Evolutionary conservation across 2,888 invertebrate species (phyloP), one percentile per base, ranked within the genome.

Genomic region (Ypsolopha scabrella): DNA sequence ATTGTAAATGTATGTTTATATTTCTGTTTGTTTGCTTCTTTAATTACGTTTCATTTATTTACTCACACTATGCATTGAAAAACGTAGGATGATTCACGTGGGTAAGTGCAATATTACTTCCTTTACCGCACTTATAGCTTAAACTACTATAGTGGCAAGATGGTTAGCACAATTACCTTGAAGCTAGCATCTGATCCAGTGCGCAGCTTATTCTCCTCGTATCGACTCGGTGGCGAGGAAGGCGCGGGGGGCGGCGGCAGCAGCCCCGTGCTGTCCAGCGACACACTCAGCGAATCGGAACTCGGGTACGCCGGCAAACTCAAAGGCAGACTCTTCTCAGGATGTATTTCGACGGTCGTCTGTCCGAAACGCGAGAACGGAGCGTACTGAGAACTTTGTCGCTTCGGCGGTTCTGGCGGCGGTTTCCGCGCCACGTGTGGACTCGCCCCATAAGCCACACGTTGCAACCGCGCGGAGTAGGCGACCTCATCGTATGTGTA

Each of bases 111-210:
- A n/a, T n/a, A n/a, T n/a, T n/a, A n/a, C n/a, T n/a, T n/a, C n/a
- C n/a, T n/a, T n/a, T n/a, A n/a, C n/a, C n/a, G n/a, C n/a, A n/a
- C n/a, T n/a, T n/a, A n/a, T n/a, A n/a, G n/a, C n/a, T n/a, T n/a
- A n/a, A n/a, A n/a, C n/a, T n/a, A n/a, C n/a, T n/a, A n/a, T n/a
- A n/a, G n/a, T n/a, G n/a, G n/a, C n/a, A n/a, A n/a, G n/a, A n/a
- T n/a, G n/a, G n/a, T 4, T 24, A 2, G 24, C 2, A 24, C 2
- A 24, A 24, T 24, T 72, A 93, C 93, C 90, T 93, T 93, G 81
- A 94, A 94, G 83, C 93, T 93, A 70, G 93, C 93, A 76, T 93
- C 93, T 61, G 93, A 93, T 43, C 93, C 93, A 60, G 93, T 93
- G 57, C 93, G 86, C 53, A 75, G 68, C 52, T 83, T 82, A 52